Base-by-base conservation (phyloP, 2,888 invertebrate genomes). In the Lasiommata megera region DNA sequence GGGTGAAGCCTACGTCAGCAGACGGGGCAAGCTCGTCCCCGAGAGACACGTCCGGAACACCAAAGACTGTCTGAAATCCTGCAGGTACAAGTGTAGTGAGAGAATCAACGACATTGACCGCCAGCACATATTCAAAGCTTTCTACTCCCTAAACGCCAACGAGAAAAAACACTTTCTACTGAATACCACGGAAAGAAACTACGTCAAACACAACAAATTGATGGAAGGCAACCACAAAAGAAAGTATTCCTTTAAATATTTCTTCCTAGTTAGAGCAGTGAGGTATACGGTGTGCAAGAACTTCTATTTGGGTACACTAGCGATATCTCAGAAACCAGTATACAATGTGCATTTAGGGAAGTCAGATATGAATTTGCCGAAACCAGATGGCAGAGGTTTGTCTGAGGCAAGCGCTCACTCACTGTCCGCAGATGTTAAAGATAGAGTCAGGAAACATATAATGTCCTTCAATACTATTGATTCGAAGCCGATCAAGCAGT, bases 141-240 rank as follows among this genome's bases (percentile, higher is more conserved):
- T 88, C 56, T 90, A 89, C 62, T 82, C 85, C 0, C 64, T 90
- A 40, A 85, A 80, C 40, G 76, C 82, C 0, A 88, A 86, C 46
- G 89, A 90, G 67, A 90, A 90, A 65, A 84, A 82, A 63, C 85
- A 87, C 68, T 90, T 86, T 17, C 56, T 89, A n/a, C 69, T 90
- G 0, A 88, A 81, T 58, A 86, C 87, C 5, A 88, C 89, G 1
- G 89, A 89, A 64, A 68, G 88, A 41, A 74, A 80, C 28, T 67
- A 72, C n/a, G 76, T 84, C 0, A 87, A 81, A 66, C 71, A 75
- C 3, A 65, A 62, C 17, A 77, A 76, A 56, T 69, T 73, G 50
- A 59, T 67, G 3, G 70, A 76, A 0, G 66, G 68, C 5, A 72
- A 69, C 31, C 66, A 71, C 1, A 87, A 79, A 69, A 69, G 88